Conservation (phyloP, 2,797 vertebrate species). For the Zenarchopterus dispar region DNA sequence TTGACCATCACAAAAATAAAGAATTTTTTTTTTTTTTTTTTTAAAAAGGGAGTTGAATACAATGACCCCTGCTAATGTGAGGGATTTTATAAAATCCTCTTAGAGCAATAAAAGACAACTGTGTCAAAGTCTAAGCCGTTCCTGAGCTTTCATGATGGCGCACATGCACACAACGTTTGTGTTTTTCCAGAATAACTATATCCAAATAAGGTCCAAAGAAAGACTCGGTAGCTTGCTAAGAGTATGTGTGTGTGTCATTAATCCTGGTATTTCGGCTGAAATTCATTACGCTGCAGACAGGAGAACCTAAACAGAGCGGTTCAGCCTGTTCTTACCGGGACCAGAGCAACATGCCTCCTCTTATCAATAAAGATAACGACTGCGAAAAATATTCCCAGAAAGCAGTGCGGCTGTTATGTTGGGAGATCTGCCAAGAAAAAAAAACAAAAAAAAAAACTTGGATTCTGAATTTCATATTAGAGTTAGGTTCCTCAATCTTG, state of each 20-base stretch:
- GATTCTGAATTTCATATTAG: too few relatives aligned
- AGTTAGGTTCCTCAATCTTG: too few relatives aligned
- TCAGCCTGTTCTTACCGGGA: slow-evolving; percentile 45
- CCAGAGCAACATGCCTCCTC: slow-evolving; percentile 50
- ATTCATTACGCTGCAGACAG: slow-evolving; percentile 53
- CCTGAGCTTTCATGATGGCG: not conserved
- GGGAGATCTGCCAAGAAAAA: too few relatives aligned
- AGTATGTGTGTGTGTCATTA: slow-evolving; percentile 34
- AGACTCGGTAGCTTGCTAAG: slow-evolving; percentile 18
- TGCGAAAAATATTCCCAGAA: slow-evolving; percentile 32
- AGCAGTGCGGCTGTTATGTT: not conserved
- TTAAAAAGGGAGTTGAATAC: not conserved
- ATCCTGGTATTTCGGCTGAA: slow-evolving; percentile 65
- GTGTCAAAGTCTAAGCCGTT: slow-evolving; percentile 11
- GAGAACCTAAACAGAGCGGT: slow-evolving; percentile 49
- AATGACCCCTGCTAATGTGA: too few relatives aligned
- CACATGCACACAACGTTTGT: slow-evolving; percentile 42
- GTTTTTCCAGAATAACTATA: slow-evolving; percentile 67
- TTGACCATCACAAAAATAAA: not conserved
- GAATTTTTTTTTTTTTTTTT: too few relatives aligned
- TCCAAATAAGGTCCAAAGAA: slow-evolving; percentile 73
- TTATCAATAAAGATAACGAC: slow-evolving; percentile 46
- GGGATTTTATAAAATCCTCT: too few relatives aligned
- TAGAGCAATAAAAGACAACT: not conserved
- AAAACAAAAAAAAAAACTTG: too few relatives aligned